Base-by-base conservation (phyloP, 2,797 vertebrate species). In the Serranus cabrilla region DNA sequence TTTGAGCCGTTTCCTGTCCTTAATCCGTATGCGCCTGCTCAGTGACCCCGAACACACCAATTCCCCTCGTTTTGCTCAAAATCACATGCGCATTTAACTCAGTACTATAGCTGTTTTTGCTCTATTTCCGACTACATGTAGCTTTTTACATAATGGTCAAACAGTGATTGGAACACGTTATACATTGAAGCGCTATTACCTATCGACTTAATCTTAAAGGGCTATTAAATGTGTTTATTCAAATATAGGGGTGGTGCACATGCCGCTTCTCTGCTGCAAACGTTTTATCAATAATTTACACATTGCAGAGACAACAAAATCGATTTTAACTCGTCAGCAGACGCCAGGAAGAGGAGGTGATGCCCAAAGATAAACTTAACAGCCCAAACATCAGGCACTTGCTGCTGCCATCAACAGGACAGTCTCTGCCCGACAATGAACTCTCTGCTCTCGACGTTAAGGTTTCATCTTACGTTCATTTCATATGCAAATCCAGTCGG, bases 401-500 rank as follows among this genome's bases (percentile, higher is more conserved):
- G 73, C 79, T 80, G 71, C 76, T 54, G 75, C 80, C 78, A 78
- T 75, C 76, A 65, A 55, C 71, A 27, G 69, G 52, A 45, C 1
- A 49, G 55, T 11, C 54, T 12, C 18, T 27, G 79, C 76, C 78
- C 50, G 45, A 42, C 68, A 45, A 16, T 72, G 55, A 84, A 81
- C 81, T 47, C 57, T 2, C 27, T 7, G 45, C 69, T 57, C 40
- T 67, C 66, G 67, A 80, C 86, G 80, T 66, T 52, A 81, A 75
- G 84, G 87, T 91, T 90, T 91, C 91, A 60, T 90, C 91, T 92
- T 92, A 92, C 91, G 88, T 86, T 87, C 92, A 77, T 91, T 92
- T 94, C 92, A 92, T 92, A 94, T 95, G 94, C 93, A 94, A 94
- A 95, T 93, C 39, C 21, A 12, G 52, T 6, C 37, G 43, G 67